Evolutionary conservation across 2,113 vertebrate species (phyloP), one percentile per base, ranked within the genome.

Genomic region (Tapirus terrestris): DNA sequence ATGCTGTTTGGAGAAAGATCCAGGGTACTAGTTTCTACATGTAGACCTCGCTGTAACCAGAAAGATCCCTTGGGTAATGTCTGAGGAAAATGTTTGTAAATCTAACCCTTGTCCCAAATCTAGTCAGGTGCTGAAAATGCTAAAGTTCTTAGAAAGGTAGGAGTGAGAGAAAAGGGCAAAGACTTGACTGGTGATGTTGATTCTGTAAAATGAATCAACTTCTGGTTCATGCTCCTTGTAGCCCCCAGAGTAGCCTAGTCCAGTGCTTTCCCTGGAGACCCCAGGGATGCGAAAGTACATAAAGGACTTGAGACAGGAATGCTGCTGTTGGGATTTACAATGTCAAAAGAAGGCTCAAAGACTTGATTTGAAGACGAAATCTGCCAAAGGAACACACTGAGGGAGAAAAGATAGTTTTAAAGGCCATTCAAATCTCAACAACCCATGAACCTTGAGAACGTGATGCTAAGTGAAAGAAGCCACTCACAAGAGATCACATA

Each of bases 351-450:
- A 68, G 21, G 5, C 20, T 81, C 53, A 10, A 45, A 21, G 18
- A 51, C 72, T 45, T 60, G 33, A 65, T 45, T 31, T 75, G 65
- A 96, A 85, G 33, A 87, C 82, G 75, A 76, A 70, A 60, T 77
- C 8, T 73, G 8, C 60, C n/a, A 27, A 20, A 25, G 14, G 29
- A 60, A 25, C 13, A 48, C 51, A 45, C 0, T 29, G 58, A 85
- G 14, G 8, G 12, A 73, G 11, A n/a, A 16, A 88, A 12, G 20
- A n/a, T 48, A 18, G 31, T 21, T 90, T 86, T 17, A 51, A 80
- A 96, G 85, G 79, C 12, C 56, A 56, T 83, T 94, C 92, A 94
- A 65, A 77, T 81, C 36, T 85, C 65, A 95, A 61, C 17, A 43
- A 27, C 25, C 25, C 13, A 31, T 13, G 5, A 25, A 33, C 65